A percentile compares a stretch with the other conserved stretches of the same genome.
Conservation (phyloP, 2,888 invertebrate genomes). For the Galeopsomyia nigrocyanea region DNA sequence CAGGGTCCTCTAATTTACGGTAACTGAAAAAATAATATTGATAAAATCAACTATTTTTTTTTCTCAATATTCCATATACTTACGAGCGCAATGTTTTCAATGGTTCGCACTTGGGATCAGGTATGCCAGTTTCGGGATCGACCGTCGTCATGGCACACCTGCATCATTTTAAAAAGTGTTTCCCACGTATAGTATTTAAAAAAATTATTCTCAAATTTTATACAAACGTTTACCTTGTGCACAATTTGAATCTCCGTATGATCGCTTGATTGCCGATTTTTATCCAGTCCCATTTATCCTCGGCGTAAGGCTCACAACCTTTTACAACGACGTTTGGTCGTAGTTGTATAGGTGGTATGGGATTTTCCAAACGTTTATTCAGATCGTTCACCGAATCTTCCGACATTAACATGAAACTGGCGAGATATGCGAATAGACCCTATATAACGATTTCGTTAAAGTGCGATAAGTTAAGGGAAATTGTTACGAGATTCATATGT, state of each 20-base stretch:
- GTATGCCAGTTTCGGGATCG: constrained; percentile 70
- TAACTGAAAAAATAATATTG: constrained; percentile 49
- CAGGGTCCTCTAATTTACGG: constrained; percentile 52
- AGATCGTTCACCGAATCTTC: constrained; percentile 71
- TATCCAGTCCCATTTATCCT: constrained; percentile 74
- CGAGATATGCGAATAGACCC: constrained; percentile 72
- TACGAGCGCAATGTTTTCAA: constrained; percentile 72
- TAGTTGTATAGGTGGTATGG: constrained; percentile 70
- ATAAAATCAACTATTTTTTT: background rate
- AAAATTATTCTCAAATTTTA: too few species aligned
- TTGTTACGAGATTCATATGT: background rate
- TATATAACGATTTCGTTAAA: constrained; percentile 54
- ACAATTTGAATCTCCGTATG: constrained; percentile 72
- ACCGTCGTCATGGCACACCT: constrained; percentile 69
- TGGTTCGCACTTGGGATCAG: constrained; percentile 69
- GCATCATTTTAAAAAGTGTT: constrained; percentile 32
- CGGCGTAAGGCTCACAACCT: constrained; percentile 68
- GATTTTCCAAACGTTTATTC: constrained; percentile 67
- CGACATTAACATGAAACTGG: constrained; percentile 72
- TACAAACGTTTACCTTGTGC: constrained; percentile 72
- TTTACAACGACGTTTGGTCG: constrained; percentile 73
- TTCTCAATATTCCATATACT: constrained; percentile 47
- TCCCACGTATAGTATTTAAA: background rate
- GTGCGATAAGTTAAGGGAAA: too few species aligned
- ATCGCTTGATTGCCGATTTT: constrained; percentile 71